Base-by-base conservation (phyloP, 2,888 invertebrate genomes). In the Pollenia griseotomentosa region DNA sequence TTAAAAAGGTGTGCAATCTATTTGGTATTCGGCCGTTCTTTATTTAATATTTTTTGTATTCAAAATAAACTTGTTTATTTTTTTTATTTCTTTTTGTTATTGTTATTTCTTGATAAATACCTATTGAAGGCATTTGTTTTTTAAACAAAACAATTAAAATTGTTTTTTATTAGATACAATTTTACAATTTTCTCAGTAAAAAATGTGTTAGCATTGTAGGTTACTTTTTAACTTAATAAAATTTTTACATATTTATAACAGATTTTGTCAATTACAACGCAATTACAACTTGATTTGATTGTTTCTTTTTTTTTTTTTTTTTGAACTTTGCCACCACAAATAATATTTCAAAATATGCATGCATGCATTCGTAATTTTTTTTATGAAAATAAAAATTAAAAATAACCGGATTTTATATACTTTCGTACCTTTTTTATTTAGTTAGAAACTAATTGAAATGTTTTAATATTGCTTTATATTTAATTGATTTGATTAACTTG, bases 301-400 rank as follows among this genome's bases (percentile, higher is more conserved):
- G 9, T 42, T 65, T 66, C n/a, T 66, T 46, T 46, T 33, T 33
- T 33, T 33, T 33, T 33, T 33, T 33, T 33, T 33, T 5, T 33
- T 33, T 78, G 74, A 75, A 82, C 74, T 82, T 75, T 75, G 75
- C 40, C n/a, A 68, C 73, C 14, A 46, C 12, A 48, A 48, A 71
- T 8, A 19, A 33, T 14, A 59, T 59, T 59, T 40, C 59, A 3
- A 59, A 59, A 59, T 59, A 40, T 9, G 33, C 33, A 33, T 59
- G 6, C 40, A 59, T 40, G n/a, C 3, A 40, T 33, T 33, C 33
- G 33, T 33, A 33, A 33, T 6, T 33, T 33, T 33, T 33, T 33
- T 33, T 6, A 46, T 46, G n/a, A 16, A 14, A 23, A 11, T 3
- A 46, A 19, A 65, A 11, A 57, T 23, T 11, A 33, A 57, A 9